Percentiles rank a stretch among this genome's conserved stretches.
phyloP scores from a whole-genome alignment of 2,113 vertebrate species.

The Phyllopteryx taeniolatus region DNA sequence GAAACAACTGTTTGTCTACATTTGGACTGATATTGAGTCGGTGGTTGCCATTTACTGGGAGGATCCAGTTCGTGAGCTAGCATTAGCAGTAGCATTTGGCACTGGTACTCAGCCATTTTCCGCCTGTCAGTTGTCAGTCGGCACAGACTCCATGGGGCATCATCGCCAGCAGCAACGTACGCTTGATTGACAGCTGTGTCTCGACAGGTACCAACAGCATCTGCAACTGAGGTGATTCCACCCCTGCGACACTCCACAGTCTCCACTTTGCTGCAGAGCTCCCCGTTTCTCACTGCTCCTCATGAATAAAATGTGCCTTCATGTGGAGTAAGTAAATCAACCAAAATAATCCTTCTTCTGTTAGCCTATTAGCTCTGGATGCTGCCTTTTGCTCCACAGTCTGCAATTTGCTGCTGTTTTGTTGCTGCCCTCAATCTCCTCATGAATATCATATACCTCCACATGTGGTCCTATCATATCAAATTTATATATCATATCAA shows the following conservation, averaged over 20 bases:
- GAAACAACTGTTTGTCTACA: too few species aligned
- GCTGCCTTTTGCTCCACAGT: too few species aligned
- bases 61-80: not conserved
- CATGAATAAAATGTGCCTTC: not conserved
- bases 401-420: too few species aligned
- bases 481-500: too few species aligned
- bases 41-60: not conserved
- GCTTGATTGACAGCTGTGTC: slow-evolving; percentile 65
- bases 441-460: too few species aligned
- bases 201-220: slow-evolving; percentile 29
- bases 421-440: too few species aligned
- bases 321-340: too few species aligned
- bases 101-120: slow-evolving; percentile 22
- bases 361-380: too few species aligned
- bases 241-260: slow-evolving; percentile 1
- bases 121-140: slow-evolving; percentile 59
- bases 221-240: not conserved
- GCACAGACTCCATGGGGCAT: slow-evolving; percentile 27
- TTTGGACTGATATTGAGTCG: too few species aligned
- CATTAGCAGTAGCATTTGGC: slow-evolving; percentile 18
- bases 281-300: slow-evolving; percentile 2
- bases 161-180: slow-evolving; percentile 19
- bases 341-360: too few species aligned
- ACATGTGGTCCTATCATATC: too few species aligned
- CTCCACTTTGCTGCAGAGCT: not conserved